phyloP scores from a whole-genome alignment of 2,797 vertebrate genomes.

The Prunella strophiata region DNA sequence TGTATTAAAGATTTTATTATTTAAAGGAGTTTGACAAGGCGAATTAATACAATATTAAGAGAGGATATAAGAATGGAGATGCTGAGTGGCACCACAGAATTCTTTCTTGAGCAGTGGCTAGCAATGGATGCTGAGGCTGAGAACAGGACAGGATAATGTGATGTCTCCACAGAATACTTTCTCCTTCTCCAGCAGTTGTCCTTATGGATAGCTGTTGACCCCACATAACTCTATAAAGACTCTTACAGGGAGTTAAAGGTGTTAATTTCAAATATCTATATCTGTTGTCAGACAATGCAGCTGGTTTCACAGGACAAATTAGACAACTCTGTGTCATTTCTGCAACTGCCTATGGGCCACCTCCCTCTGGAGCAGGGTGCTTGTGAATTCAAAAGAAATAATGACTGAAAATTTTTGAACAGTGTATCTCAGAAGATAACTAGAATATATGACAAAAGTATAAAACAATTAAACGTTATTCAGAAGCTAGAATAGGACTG shows the following conservation, averaged over 20 bases:
- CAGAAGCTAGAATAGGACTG: neutral
- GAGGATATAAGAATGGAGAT: neutral
- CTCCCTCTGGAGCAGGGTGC: neutral
- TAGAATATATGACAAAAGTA: neutral
- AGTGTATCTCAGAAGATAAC: neutral
- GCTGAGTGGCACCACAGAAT: neutral
- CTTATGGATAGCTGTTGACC: neutral
- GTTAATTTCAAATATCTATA: neutral
- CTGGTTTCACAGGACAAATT: neutral
- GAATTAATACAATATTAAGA: neutral
- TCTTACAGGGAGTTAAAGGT: neutral
- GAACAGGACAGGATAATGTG: neutral
- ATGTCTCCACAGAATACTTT: neutral
- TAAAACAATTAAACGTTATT: neutral
- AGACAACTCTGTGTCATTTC: neutral
- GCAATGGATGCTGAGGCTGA: neutral
- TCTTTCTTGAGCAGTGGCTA: neutral
- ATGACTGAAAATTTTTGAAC: neutral
- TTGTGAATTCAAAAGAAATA: neutral
- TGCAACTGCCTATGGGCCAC: fast-evolving
- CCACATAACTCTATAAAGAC: neutral
- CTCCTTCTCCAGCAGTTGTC: neutral
- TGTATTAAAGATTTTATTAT: neutral
- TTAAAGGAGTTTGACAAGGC: neutral
- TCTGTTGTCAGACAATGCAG: neutral